A percentile compares a stretch with the other conserved stretches of the same genome.
phyloP scores from a whole-genome alignment of 2,888 invertebrate species.

The Tuberolachnus salignus region DNA sequence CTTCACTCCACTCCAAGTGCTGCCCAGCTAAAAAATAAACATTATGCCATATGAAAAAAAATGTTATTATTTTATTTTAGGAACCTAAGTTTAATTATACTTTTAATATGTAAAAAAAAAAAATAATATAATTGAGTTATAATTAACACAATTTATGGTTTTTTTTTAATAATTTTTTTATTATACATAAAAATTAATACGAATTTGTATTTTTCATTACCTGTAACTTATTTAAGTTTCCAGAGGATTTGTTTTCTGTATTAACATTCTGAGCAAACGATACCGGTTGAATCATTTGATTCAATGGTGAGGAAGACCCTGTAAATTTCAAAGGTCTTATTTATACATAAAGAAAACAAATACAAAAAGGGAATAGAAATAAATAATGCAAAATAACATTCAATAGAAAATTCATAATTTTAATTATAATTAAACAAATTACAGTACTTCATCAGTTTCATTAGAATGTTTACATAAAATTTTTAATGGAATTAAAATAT shows the following conservation, averaged over 20 bases:
- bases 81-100: background rate
- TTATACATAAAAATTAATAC: slow-evolving; percentile 11
- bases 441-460: background rate
- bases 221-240: slow-evolving; percentile 50
- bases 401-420: slow-evolving; percentile 16
- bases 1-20: slow-evolving; percentile 82
- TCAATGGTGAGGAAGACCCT: slow-evolving; percentile 54
- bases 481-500: background rate
- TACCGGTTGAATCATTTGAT: slow-evolving; percentile 57
- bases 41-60: background rate
- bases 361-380: slow-evolving; percentile 27
- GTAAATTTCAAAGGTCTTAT: slow-evolving; percentile 37
- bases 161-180: no score
- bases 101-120: no score
- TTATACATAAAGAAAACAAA: slow-evolving; percentile 10
- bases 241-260: slow-evolving; percentile 45
- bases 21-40: slow-evolving; percentile 64
- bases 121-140: no score
- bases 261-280: slow-evolving; percentile 57
- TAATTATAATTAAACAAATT: slow-evolving; percentile 15
- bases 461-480: background rate
- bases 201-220: slow-evolving; percentile 27
- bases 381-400: slow-evolving; percentile 26
- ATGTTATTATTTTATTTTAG: background rate
- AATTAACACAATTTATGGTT: background rate